Base-by-base conservation (phyloP, 1,140 invertebrate species). In the Euura saliciscinereae region DNA sequence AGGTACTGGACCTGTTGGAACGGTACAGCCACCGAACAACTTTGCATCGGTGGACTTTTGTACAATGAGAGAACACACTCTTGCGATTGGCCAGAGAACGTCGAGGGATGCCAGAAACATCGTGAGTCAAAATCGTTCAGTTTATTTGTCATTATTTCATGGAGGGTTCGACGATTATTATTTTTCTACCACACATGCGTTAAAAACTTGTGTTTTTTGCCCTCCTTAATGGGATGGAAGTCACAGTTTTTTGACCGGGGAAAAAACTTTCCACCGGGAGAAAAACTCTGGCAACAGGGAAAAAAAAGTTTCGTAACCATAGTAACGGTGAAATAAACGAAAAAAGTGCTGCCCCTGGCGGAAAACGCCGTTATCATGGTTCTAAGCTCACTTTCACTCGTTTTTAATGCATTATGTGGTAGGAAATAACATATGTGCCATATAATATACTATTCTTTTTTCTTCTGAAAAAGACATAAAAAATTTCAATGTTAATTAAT, bases 1-100 rank as follows among this genome's bases (percentile, higher is more conserved):
- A 89, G 96, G 11, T 97, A 97, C 84, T 97, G 96, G 96, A 97
- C 96, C 1, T 97, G 96, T 84, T 97, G 96, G 96, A 97, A 97
- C 84, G 95, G 96, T 45, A 97, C 96, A 0, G 93, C 95, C 8
- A 96, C 95, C 0, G 95, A 97, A 84, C 96, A 97, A 83, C 91
- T 96, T n/a, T 97, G 96, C 86, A 97, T 97, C 77, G 96, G 96
- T 64, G 96, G 96, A 2, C 89, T 97, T 4, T 89, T 97, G 6
- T 97, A 97, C 90, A 97, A 97, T 82, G 96, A 97, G 86, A 91
- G 93, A 76, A 93, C 95, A 0, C 94, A 96, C 79, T 94, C 95
- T 6, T 97, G 96, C 83, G 96, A 97, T 83, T 97, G 96, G 95
- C 96, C 96, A 0, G 95, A 97, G 82, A 96, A 96, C 84, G 95